Evolutionary conservation across 2,113 vertebrate species (phyloP).

Genomic region (Catharus fuscescens): DNA sequence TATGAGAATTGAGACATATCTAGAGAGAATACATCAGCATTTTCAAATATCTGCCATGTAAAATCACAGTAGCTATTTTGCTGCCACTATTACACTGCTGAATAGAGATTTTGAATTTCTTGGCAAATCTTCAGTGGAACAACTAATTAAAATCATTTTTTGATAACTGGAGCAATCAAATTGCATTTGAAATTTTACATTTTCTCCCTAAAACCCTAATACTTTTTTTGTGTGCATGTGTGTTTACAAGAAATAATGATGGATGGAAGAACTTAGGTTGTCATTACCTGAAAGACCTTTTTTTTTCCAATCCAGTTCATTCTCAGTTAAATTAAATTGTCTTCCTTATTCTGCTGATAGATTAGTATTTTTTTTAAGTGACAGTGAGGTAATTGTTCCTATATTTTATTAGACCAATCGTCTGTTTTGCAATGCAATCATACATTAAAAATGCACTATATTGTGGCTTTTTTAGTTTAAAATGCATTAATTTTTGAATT

Average conservation of each 20-base stretch:
- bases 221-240: not conserved
- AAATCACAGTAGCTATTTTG: not conserved
- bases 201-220: constrained; percentile 15
- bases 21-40: not conserved
- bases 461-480: not conserved
- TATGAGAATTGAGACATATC: not conserved
- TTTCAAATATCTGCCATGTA: not conserved
- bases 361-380: not conserved
- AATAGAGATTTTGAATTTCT: constrained; percentile 25
- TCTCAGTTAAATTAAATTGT: constrained; percentile 42
- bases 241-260: constrained; percentile 53
- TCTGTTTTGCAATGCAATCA: not conserved
- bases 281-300: constrained; percentile 3
- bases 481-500: not conserved
- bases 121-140: constrained; percentile 21
- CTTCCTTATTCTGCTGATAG: not conserved
- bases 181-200: constrained; percentile 60
- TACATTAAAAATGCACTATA: not conserved
- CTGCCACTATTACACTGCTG: not conserved
- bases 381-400: not conserved
- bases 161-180: constrained; percentile 50
- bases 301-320: not conserved
- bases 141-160: constrained; percentile 51
- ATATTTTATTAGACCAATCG: not conserved
- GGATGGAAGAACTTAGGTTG: not conserved